Conservation (phyloP, 2,113 vertebrate species). For the Chrysochloris asiatica region DNA sequence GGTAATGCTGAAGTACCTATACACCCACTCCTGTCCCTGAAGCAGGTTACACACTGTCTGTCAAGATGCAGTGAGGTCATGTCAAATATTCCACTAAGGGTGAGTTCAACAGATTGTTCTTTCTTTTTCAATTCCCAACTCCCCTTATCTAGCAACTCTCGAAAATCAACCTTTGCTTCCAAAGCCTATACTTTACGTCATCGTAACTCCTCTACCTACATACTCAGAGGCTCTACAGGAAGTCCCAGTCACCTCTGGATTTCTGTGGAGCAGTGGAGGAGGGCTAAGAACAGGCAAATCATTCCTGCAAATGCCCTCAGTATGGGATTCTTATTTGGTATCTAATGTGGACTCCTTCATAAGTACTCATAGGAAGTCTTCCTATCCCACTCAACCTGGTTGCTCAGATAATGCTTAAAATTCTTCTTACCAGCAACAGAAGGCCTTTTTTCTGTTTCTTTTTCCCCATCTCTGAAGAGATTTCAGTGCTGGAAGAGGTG, state of each 20-base stretch:
- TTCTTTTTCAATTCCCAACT: not conserved
- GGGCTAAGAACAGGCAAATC: not conserved
- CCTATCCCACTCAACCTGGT: not conserved
- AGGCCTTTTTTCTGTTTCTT: slow-evolving; percentile 7
- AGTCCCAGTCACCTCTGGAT: not conserved
- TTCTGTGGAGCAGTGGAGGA: not conserved
- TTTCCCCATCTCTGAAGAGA: slow-evolving; percentile 48
- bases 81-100: not conserved
- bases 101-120: not conserved
- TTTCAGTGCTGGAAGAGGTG: slow-evolving; percentile 72
- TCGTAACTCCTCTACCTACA: not conserved
- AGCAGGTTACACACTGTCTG: not conserved
- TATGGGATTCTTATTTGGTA: not conserved
- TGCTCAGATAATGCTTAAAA: slow-evolving; percentile 56
- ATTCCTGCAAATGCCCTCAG: not conserved
- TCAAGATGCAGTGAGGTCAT: not conserved
- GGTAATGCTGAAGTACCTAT: not conserved
- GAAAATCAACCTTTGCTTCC: slow-evolving; percentile 15
- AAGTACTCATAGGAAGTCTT: not conserved
- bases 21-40: not conserved
- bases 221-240: not conserved
- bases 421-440: slow-evolving; percentile 49
- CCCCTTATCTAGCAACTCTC: not conserved
- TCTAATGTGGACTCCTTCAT: not conserved
- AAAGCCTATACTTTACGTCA: not conserved